Percentiles rank a stretch among this genome's conserved stretches.
These are phyloP conservation scores for Labeo calbasu DNA, from an alignment of 2,797 vertebrate species.

Conservation along the genomic window DNA sequence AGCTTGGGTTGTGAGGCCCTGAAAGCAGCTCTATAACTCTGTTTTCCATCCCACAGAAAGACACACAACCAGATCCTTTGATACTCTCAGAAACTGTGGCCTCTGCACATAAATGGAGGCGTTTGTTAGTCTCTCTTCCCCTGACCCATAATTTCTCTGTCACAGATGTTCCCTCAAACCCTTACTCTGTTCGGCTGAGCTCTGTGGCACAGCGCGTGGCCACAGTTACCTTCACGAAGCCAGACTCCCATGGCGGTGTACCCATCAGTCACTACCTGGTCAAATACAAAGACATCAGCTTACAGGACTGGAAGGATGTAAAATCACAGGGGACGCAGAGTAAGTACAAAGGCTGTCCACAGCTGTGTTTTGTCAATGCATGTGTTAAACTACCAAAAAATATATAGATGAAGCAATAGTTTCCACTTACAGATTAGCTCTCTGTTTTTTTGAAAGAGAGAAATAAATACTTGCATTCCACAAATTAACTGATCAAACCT, in stretches of 20 bases:
- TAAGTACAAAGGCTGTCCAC: constrained; percentile 75
- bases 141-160: constrained; percentile 50
- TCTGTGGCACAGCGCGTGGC: constrained; percentile 93
- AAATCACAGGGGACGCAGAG: constrained; percentile 93
- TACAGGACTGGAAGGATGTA: constrained; percentile 92
- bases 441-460: neutral
- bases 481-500: neutral
- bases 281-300: constrained; percentile 89
- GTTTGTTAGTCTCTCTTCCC: constrained; percentile 34
- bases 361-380: neutral
- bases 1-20: constrained; percentile 13
- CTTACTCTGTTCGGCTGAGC: constrained; percentile 88
- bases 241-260: constrained; percentile 95
- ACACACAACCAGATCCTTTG: constrained; percentile 44
- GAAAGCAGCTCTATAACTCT: constrained; percentile 18
- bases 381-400: neutral
- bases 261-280: constrained; percentile 97
- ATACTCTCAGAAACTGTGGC: constrained; percentile 38
- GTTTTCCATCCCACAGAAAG: constrained; percentile 19
- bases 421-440: neutral
- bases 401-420: neutral
- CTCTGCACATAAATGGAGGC: constrained; percentile 39
- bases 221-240: constrained; percentile 92
- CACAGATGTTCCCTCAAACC: constrained; percentile 93
- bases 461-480: neutral